phyloP scores from a whole-genome alignment of 2,888 invertebrate species.

The Bimastos eiseni region DNA sequence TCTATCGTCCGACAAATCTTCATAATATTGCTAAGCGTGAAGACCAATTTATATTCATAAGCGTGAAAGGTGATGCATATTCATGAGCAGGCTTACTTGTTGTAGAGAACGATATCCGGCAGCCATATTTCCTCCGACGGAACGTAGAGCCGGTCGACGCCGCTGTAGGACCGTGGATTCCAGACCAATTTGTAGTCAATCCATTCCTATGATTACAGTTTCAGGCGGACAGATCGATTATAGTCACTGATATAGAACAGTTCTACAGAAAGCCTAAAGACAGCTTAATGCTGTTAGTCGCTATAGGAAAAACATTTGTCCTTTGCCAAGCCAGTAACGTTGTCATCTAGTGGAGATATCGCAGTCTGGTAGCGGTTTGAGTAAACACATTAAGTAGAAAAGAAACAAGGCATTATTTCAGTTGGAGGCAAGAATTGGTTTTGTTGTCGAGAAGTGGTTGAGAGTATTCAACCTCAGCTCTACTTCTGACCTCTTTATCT shows the following conservation, averaged over 20 bases:
- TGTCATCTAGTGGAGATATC: neutral
- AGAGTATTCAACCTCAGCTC: no score
- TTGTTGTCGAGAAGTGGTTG: no score
- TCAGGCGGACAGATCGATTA: neutral
- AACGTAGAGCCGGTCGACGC: slow-evolving; percentile 89
- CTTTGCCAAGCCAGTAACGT: neutral
- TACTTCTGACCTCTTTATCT: no score
- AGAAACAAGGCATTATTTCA: neutral
- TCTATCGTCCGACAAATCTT: no score
- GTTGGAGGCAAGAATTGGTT: neutral
- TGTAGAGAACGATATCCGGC: slow-evolving; percentile 61
- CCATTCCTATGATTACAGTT: slow-evolving; percentile 49
- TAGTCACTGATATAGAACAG: neutral
- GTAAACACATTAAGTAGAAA: neutral
- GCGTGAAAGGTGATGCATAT: neutral
- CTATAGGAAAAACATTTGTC: neutral
- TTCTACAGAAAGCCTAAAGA: neutral
- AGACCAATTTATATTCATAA: neutral
- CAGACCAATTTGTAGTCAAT: slow-evolving; percentile 90
- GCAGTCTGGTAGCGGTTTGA: neutral
- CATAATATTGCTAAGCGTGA: neutral
- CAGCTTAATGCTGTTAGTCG: slow-evolving; percentile 6
- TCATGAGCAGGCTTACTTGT: slow-evolving; percentile 52
- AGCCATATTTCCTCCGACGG: slow-evolving; percentile 75
- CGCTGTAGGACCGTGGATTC: slow-evolving; percentile 92